These are phyloP conservation scores for Diadegma fenestrale DNA, from an alignment of 2,888 invertebrate genomes.

Conservation along the genomic window DNA sequence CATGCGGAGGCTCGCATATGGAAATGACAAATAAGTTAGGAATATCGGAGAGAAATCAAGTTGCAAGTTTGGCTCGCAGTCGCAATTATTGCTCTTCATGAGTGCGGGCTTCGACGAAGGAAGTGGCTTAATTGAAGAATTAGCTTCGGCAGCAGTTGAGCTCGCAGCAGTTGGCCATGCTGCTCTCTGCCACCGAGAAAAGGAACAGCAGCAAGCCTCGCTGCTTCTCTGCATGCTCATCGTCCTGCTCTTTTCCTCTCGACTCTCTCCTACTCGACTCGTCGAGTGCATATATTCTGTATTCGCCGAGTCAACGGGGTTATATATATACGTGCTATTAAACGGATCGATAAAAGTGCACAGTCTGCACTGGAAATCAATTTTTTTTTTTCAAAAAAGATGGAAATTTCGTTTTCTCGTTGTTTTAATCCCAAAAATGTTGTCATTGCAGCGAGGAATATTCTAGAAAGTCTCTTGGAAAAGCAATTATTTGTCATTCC, in stretches of 20 bases:
- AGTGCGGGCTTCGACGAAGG: slow-evolving; percentile 71
- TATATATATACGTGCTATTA: background rate
- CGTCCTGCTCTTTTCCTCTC: slow-evolving; percentile 18
- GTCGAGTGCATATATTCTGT: background rate
- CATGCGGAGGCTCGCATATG: background rate
- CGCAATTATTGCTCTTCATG: slow-evolving; percentile 75
- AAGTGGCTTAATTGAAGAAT: slow-evolving; percentile 80
- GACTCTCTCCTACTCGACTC: slow-evolving; percentile 23
- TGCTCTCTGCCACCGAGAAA: slow-evolving; percentile 27
- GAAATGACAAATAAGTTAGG: slow-evolving; percentile 48
- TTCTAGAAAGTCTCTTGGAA: too few species aligned
- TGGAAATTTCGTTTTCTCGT: too few species aligned
- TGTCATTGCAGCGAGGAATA: too few species aligned
- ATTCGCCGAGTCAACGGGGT: slow-evolving; percentile 8
- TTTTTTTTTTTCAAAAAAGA: too few species aligned
- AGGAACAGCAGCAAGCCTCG: slow-evolving; percentile 51
- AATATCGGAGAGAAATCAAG: slow-evolving; percentile 67
- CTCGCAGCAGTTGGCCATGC: slow-evolving; percentile 53
- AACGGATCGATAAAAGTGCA: slow-evolving; percentile 10
- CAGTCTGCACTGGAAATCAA: too few species aligned
- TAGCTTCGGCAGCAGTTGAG: slow-evolving; percentile 72
- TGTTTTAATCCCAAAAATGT: too few species aligned
- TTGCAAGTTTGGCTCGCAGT: slow-evolving; percentile 60
- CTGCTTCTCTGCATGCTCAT: slow-evolving; percentile 36
- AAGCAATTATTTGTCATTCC: too few species aligned